A percentile compares a stretch with the other conserved stretches of the same genome.
Evolutionary conservation across 2,797 vertebrate species (phyloP).

Genomic region (Lophius americanus): DNA sequence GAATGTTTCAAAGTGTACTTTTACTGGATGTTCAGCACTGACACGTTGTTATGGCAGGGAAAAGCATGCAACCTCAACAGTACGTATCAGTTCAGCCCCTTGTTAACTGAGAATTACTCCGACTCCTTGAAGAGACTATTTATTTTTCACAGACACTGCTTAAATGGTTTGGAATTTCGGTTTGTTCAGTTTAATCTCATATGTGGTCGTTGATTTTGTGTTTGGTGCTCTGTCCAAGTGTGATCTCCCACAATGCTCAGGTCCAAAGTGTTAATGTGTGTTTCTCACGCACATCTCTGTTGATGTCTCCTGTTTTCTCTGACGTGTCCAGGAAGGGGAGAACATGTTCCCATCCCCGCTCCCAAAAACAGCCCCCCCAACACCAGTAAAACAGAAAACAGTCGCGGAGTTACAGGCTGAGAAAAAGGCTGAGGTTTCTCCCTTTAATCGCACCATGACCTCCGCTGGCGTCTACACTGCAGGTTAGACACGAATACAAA

Average conservation of each 20-base stretch:
- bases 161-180: slow-evolving; percentile 66
- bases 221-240: slow-evolving; percentile 25
- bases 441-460: slow-evolving; percentile 78
- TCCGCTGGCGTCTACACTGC: slow-evolving; percentile 77
- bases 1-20: slow-evolving; percentile 65
- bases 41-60: slow-evolving; percentile 65
- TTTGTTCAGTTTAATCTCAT: slow-evolving; percentile 63
- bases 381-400: slow-evolving; percentile 69
- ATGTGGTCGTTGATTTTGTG: slow-evolving; percentile 33
- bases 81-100: slow-evolving; percentile 63
- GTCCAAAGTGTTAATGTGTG: slow-evolving; percentile 46
- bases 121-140: slow-evolving; percentile 51
- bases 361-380: slow-evolving; percentile 66
- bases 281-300: slow-evolving; percentile 62
- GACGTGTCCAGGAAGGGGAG: slow-evolving; percentile 72
- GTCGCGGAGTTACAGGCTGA: slow-evolving; percentile 73
- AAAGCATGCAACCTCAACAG: slow-evolving; percentile 55
- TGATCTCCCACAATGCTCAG: slow-evolving; percentile 46
- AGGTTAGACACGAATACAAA: slow-evolving; percentile 59
- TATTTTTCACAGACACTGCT: slow-evolving; percentile 55
- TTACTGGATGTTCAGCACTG: slow-evolving; percentile 65
- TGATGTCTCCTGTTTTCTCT: slow-evolving; percentile 29
- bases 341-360: slow-evolving; percentile 81
- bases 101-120: slow-evolving; percentile 59
- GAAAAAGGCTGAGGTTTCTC: slow-evolving; percentile 67